These are phyloP conservation scores for Rhorus exstirpatorius DNA, from an alignment of 2,888 invertebrate species.

Conservation along the genomic window DNA sequence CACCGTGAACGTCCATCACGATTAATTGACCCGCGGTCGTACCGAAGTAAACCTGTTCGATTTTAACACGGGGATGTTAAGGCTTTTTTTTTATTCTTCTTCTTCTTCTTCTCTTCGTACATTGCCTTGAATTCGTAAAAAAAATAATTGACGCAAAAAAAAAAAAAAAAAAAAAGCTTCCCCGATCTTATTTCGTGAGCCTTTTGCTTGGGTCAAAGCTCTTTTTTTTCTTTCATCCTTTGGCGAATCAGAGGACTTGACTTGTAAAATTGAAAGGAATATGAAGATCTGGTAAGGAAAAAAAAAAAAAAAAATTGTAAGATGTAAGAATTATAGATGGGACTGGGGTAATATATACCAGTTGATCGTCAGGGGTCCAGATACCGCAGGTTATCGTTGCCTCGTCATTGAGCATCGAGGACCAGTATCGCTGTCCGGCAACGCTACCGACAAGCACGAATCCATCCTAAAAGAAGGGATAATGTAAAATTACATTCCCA, in stretches of 20 bases:
- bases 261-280: no score
- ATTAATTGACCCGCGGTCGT: constrained; percentile 98
- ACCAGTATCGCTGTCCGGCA: constrained; percentile 99
- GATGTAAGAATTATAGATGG: no score
- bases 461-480: constrained; percentile 92
- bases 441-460: constrained; percentile 99
- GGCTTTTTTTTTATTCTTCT: no score
- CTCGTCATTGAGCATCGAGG: constrained; percentile 97
- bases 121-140: no score
- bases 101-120: no score
- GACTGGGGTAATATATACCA: constrained; percentile 88
- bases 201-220: no score
- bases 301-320: neutral
- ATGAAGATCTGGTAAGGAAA: no score
- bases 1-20: constrained; percentile 98
- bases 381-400: constrained; percentile 98
- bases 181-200: no score
- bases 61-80: constrained; percentile 23
- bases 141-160: no score
- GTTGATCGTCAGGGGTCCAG: constrained; percentile 99
- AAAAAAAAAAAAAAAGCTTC: no score
- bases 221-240: no score
- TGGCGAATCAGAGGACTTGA: no score
- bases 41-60: constrained; percentile 94
- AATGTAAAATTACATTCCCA: constrained; percentile 21